phyloP scores from a whole-genome alignment of 2,797 vertebrate genomes.

The Parambassis ranga region DNA sequence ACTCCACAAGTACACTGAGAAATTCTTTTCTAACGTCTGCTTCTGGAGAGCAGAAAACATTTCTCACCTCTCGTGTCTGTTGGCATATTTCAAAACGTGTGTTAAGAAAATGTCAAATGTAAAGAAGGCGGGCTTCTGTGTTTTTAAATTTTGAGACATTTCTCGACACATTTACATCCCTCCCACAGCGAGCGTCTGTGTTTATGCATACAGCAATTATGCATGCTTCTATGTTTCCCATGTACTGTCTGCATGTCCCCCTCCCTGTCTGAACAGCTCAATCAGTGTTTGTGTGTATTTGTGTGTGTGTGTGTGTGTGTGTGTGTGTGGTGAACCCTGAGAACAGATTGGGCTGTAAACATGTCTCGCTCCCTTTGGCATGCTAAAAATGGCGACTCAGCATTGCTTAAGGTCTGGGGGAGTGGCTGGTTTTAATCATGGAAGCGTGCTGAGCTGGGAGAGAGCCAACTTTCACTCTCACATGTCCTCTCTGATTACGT shows the following conservation, averaged over 20 bases:
- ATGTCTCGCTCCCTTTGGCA: constrained; percentile 21
- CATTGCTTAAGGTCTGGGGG: constrained; percentile 29
- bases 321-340: constrained; percentile 39
- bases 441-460: constrained; percentile 46
- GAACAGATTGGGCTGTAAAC: constrained; percentile 31
- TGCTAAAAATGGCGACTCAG: constrained; percentile 49
- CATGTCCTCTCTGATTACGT: constrained; percentile 11
- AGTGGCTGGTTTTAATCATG: constrained; percentile 60
- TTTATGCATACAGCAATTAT: neutral
- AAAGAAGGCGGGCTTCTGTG: neutral
- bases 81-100: neutral
- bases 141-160: neutral
- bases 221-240: constrained; percentile 5
- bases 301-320: too few species aligned
- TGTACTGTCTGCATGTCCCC: neutral
- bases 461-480: constrained; percentile 39
- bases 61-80: too few species aligned
- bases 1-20: too few species aligned
- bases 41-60: too few species aligned
- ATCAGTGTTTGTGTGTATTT: constrained; percentile 11
- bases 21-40: too few species aligned
- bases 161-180: neutral
- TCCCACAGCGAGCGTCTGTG: neutral
- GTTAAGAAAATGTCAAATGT: neutral
- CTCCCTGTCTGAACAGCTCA: constrained; percentile 13